Percentiles rank a stretch among this genome's conserved stretches.
These are phyloP conservation scores for Hydrotaea cyrtoneurina DNA, from an alignment of 2,888 invertebrate genomes.

Conservation along the genomic window DNA sequence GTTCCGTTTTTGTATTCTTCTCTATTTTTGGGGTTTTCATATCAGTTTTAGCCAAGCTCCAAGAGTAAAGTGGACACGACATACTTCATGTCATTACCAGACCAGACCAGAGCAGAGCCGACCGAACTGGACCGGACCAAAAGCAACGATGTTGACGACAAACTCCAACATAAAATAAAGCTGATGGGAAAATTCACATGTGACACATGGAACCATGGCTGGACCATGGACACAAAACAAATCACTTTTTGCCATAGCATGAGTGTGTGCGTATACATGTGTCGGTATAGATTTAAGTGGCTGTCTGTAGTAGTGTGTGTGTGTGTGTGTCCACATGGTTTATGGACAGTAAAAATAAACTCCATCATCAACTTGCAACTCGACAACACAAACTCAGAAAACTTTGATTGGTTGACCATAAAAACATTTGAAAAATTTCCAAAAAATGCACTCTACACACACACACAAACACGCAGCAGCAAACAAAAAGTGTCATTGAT, in stretches of 20 bases:
- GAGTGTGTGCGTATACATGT: neutral
- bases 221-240: conserved; percentile 20
- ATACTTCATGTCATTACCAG: conserved; percentile 63
- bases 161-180: conserved; percentile 51
- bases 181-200: conserved; percentile 63
- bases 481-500: conserved; percentile 64
- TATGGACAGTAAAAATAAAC: conserved; percentile 41
- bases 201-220: conserved; percentile 19
- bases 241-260: conserved; percentile 11
- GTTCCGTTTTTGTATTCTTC: neutral
- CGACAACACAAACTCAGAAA: conserved; percentile 22
- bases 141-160: neutral
- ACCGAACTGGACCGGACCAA: too few relatives aligned
- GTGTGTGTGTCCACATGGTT: conserved; percentile 12
- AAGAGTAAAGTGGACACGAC: conserved; percentile 47
- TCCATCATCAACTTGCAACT: conserved; percentile 38
- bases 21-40: neutral
- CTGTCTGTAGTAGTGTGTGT: conserved; percentile 27
- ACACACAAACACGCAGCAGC: conserved; percentile 24
- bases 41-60: conserved; percentile 43
- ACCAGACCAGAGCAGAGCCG: conserved; percentile 28
- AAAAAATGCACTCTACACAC: neutral
- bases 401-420: conserved; percentile 67
- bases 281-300: conserved; percentile 38
- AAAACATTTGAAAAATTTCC: conserved; percentile 57